Base-by-base conservation (phyloP, 92 coral and sea anemone species). In the Phymanthus crucifer region DNA sequence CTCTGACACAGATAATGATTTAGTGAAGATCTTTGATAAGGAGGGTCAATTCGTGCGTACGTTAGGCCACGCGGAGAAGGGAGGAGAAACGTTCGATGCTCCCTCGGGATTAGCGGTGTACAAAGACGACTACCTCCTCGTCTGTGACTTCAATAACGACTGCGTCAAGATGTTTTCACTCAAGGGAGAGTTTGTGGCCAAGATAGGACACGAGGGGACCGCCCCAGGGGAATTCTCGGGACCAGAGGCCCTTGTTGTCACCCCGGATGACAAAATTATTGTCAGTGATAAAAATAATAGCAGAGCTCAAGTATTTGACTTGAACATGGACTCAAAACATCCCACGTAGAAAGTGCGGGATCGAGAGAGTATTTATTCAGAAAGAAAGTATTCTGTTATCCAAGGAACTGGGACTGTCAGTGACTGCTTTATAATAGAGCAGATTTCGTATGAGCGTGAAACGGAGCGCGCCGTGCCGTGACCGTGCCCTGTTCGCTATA, bases 41-140 rank as follows among this genome's bases (percentile, higher is more conserved):
- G 91, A 91, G 0, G 97, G 97, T 4, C 77, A 79, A 40, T 92
- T 90, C 54, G 32, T 92, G 72, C 81, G 93, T 34, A 68, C 77
- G 4, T 84, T 88, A 58, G 88, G 82, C 19, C 81, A 75, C 21
- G 70, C 83, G 32, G 87, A 80, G 12, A 67, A 78, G 7, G 58
- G 31, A 36, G 84, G 66, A 47, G 86, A 85, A 1, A 76, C 56
- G 18, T 87, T 92, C 16, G 89, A 86, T 67, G 93, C 93, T 6
- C 97, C 97, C 7, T 91, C 93, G 21, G 97, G 97, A 32, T 78
- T 92, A 32, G 90, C 94, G 7, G 78, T 92, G 13, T 88, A 87
- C 79, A 87, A 90, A 82, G 79, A 82, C 19, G 76, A 87, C 33
- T 92, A 82, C 38, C 58, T 92, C 23, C 83, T 92, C 10, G 94